A percentile compares a stretch with the other conserved stretches of the same genome.
These are phyloP conservation scores for Molorchus minor DNA, from an alignment of 2,888 invertebrate species.

Conservation along the genomic window DNA sequence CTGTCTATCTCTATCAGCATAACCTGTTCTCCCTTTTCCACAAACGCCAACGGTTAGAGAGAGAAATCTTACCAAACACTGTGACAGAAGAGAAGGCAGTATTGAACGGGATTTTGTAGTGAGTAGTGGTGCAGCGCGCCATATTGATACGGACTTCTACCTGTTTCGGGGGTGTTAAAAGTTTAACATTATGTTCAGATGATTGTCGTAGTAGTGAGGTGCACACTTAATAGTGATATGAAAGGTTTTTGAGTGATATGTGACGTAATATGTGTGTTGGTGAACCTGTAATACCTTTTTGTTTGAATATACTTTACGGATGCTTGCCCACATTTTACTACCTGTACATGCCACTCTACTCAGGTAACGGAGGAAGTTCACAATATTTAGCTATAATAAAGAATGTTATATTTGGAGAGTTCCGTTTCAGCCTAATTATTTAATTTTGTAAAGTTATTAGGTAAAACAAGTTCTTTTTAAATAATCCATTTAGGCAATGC, in stretches of 20 bases:
- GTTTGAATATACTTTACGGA: slow-evolving; percentile 30
- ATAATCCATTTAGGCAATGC: no score
- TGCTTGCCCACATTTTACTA: slow-evolving; percentile 23
- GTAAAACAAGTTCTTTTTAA: no score
- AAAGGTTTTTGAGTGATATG: slow-evolving; percentile 32
- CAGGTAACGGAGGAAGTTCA: slow-evolving; percentile 28
- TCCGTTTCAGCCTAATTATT: no score
- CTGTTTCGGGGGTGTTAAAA: slow-evolving; percentile 38
- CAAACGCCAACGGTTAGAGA: slow-evolving; percentile 18
- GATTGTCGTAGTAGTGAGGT: slow-evolving; percentile 23
- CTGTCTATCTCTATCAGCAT: slow-evolving; percentile 20
- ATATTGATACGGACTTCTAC: slow-evolving; percentile 38
- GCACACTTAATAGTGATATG: slow-evolving; percentile 16
- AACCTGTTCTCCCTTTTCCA: slow-evolving; percentile 20
- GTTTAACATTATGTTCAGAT: slow-evolving; percentile 24
- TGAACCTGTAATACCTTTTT: slow-evolving; percentile 39
- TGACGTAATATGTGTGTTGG: slow-evolving; percentile 34
- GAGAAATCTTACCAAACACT: slow-evolving; percentile 24
- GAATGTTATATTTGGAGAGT: no score
- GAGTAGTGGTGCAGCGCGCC: slow-evolving; percentile 36
- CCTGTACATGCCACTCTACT: slow-evolving; percentile 29
- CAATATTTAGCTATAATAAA: not conserved
- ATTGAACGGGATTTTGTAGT: slow-evolving; percentile 43
- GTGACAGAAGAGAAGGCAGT: slow-evolving; percentile 34
- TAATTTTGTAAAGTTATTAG: no score